Evolutionary conservation across 2,797 vertebrate species (phyloP), one percentile per base, ranked within the genome.

Genomic region (Synanceia verrucosa): DNA sequence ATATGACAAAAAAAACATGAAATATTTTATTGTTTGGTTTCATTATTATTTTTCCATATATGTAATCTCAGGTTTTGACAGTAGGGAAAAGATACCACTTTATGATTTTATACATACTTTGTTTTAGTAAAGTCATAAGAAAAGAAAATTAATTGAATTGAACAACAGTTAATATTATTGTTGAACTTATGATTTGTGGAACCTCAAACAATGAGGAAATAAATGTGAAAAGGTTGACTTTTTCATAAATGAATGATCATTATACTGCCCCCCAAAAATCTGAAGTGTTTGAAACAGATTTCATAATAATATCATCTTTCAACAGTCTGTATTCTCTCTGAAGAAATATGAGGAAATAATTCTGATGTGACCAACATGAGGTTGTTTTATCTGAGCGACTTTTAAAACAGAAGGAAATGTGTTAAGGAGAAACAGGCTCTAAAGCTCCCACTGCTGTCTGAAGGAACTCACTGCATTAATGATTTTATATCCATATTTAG

Each of bases 391-490:
- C 31, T 1, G 4, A 57, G 47, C 78, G 60, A 33, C 43, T 46
- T 67, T 53, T 47, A 37, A 82, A 78, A 86, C 58, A 58, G 58
- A 79, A 14, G 31, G 14, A 56, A 62, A 63, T 56, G 19, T 41
- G 36, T 21, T 63, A 28, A 78, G 65, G 53, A 62, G 47, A 58
- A 57, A 19, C 58, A 67, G 34, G 64, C 60, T 88, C 90, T 83
- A 83, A 86, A 90, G 92, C 92, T 86, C 92, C 92, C 91, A 92
- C 93, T 94, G 88, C 89, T 92, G 93, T 88, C 65, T 81, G 61
- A 91, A 91, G 65, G 14, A 70, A 73, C 83, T 86, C 65, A 93
- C 76, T 92, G 74, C 92, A 90, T 69, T 73, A 75, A 76, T 73
- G 36, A 77, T 65, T 65, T 73, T n/a, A 63, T 16, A 48, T 70